Evolutionary conservation across 1,140 invertebrate genomes (phyloP).

Genomic region (Heliconius eleuchia): DNA sequence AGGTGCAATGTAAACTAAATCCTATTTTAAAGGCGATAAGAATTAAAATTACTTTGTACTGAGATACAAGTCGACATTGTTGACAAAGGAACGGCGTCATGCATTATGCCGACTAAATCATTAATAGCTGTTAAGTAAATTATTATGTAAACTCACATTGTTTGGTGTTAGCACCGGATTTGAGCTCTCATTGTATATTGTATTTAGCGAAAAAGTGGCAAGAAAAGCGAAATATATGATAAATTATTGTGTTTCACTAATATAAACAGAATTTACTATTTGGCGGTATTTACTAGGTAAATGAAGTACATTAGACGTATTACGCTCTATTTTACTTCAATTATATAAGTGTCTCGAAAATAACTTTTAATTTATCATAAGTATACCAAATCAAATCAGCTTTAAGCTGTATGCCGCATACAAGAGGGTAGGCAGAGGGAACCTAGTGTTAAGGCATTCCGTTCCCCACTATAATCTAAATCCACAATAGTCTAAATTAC

Average conservation of each 20-base stretch:
- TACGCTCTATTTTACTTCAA: too few species aligned
- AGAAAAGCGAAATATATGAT: background rate
- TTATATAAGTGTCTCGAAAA: too few species aligned
- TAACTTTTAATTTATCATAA: too few species aligned
- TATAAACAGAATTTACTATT: too few species aligned
- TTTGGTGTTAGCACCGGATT: slow-evolving; percentile 28
- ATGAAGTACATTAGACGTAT: too few species aligned
- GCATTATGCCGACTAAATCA: slow-evolving; percentile 32
- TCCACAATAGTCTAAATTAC: too few species aligned
- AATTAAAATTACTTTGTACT: background rate
- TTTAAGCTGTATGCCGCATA: too few species aligned
- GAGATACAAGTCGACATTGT: slow-evolving; percentile 21
- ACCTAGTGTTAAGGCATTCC: too few species aligned
- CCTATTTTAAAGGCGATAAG: background rate
- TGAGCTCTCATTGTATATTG: slow-evolving; percentile 25
- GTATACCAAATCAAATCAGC: too few species aligned
- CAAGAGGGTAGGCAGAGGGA: too few species aligned
- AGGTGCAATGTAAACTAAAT: background rate
- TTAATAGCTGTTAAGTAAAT: slow-evolving; percentile 37
- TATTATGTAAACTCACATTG: slow-evolving; percentile 34
- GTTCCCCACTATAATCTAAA: too few species aligned
- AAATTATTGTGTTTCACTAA: background rate
- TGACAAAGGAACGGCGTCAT: slow-evolving; percentile 33
- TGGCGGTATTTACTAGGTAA: too few species aligned
- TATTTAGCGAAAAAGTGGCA: background rate